Percentiles rank a stretch among this genome's conserved stretches.
Evolutionary conservation across 1,140 invertebrate species (phyloP).

Genomic region (fruit fly (Drosophila melanogaster)): Release_6_plus_ISO1_MT NC_004354.4:4505001-4505500

Average conservation of each 20-base stretch:
- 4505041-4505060: conserved; percentile 77
- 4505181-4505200: conserved; percentile 21
- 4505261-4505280: conserved; percentile 82
- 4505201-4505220: conserved; percentile 27
- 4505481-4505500: no score
- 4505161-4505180: conserved; percentile 53
- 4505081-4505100: conserved; percentile 12
- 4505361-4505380: conserved; percentile 82
- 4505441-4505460: neutral
- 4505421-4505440: conserved; percentile 16
- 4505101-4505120: conserved; percentile 23
- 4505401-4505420: conserved; percentile 31
- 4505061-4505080: conserved; percentile 1
- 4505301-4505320: neutral
- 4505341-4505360: conserved; percentile 47
- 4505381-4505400: conserved; percentile 81
- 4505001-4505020: conserved; percentile 6
- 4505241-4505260: conserved; percentile 61
- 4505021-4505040: conserved; percentile 77
- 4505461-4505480: neutral
- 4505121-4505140: conserved; percentile 39
- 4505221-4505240: conserved; percentile 21
- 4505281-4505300: conserved; percentile 58
- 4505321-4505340: conserved; percentile 27
- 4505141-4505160: conserved; percentile 71